Evolutionary conservation across 1,140 invertebrate species (phyloP).

Genomic region (Leguminivora glycinivorella): DNA sequence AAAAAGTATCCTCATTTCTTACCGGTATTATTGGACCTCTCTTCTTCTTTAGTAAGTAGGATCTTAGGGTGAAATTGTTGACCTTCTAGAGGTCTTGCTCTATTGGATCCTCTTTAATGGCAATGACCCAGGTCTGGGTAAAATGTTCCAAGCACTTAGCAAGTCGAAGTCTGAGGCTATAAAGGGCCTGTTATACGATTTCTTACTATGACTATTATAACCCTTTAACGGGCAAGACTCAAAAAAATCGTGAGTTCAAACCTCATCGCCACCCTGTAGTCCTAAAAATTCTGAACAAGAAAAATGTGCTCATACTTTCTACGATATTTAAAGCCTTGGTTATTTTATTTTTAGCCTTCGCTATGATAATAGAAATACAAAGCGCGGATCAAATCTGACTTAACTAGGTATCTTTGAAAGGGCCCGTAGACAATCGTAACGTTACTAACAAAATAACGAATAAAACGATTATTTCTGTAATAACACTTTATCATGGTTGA

Average conservation of each 20-base stretch:
- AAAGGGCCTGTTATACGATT: constrained; percentile 1
- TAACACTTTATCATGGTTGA: not conserved
- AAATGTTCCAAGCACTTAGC: constrained; percentile 31
- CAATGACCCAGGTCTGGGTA: constrained; percentile 45
- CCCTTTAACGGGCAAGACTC: no score
- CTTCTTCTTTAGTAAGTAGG: not conserved
- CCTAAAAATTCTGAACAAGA: no score
- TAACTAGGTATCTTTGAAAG: not conserved
- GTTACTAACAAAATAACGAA: not conserved
- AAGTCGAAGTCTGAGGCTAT: constrained; percentile 36
- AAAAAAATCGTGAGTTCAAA: no score
- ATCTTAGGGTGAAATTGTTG: constrained; percentile 23
- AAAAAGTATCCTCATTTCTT: not conserved
- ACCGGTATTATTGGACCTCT: not conserved
- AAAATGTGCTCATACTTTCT: no score
- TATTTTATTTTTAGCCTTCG: no score
- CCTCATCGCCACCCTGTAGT: no score
- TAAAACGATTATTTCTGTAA: not conserved
- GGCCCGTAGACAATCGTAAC: not conserved
- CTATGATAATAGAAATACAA: not conserved
- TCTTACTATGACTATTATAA: no score
- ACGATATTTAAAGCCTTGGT: no score
- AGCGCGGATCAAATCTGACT: not conserved
- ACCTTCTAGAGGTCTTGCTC: constrained; percentile 37
- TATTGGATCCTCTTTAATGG: constrained; percentile 48